Conservation (phyloP, 2,797 vertebrate genomes). For the Aselliscus stoliczkanus region DNA sequence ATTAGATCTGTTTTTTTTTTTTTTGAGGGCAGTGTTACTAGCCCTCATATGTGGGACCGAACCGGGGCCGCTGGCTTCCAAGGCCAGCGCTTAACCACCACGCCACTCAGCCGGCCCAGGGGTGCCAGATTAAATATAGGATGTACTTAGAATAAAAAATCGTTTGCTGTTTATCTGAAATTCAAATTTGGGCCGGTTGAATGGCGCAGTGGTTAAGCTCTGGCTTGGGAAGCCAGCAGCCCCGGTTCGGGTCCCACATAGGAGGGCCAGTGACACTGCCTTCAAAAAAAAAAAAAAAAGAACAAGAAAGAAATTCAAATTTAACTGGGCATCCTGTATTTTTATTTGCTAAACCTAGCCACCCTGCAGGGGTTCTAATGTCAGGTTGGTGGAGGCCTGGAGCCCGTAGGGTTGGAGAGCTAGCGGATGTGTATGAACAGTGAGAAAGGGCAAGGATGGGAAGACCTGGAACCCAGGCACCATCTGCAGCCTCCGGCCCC, state of each 20-base stretch:
- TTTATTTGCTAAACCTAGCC: background rate
- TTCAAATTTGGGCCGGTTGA: too few relatives aligned
- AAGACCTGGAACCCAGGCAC: background rate
- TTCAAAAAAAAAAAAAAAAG: too few relatives aligned
- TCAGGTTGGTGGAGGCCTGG: background rate
- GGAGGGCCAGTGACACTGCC: too few relatives aligned
- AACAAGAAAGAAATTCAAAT: background rate
- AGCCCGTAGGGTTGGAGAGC: background rate
- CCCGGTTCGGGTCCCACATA: too few relatives aligned
- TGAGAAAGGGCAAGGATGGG: background rate
- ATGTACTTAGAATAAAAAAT: background rate
- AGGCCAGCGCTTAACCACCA: too few relatives aligned
- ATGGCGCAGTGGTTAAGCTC: too few relatives aligned
- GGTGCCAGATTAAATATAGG: background rate
- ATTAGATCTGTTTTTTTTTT: too few relatives aligned
- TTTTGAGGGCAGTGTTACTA: too few relatives aligned
- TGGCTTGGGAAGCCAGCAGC: too few relatives aligned
- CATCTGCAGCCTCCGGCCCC: background rate
- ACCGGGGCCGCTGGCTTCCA: too few relatives aligned
- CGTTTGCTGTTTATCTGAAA: background rate
- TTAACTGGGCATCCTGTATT: background rate
- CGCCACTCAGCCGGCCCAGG: too few relatives aligned
- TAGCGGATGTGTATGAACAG: rapidly evolving
- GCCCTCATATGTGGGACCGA: too few relatives aligned
- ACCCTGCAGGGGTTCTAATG: background rate